Evolutionary conservation across 2,797 vertebrate genomes (phyloP), one percentile per base, ranked within the genome.

Genomic region (Gymnoscopelus braueri): DNA sequence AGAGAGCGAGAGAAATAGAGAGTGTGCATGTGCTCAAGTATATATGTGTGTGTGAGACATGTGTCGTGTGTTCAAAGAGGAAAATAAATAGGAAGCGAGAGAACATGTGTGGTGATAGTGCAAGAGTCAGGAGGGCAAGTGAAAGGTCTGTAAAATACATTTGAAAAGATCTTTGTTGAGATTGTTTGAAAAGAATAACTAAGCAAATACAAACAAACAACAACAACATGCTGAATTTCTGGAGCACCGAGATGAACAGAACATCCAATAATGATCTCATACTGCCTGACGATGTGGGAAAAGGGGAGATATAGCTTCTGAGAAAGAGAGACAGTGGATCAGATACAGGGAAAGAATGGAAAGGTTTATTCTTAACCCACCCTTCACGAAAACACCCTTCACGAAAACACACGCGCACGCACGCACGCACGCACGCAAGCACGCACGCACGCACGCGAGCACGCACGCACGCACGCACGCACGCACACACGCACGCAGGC

Each of bases 241-340:
- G 79, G 73, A 88, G 87, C 71, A 15, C 67, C 72, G 75, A 74
- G 32, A 68, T 19, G 60, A 88, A 60, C 65, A 79, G 73, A 78
- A 78, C 77, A 82, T 85, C 84, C 78, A 71, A 84, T 87, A 82
- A 86, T 79, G 86, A 82, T 84, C 82, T 86, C 47, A 86, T 83
- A 63, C 56, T 54, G 60, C 60, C 29, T 69, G 69, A 47, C 60
- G 54, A 53, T 50, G n/a, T 35, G 39, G 39, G 9, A 2, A 39
- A 76, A 55, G 60, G 66, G 60, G 60, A 9, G 71, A 63, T 63
- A 56, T 10, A 15, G 53, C 13, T 49, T 13, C 48, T 53, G 57
- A 52, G 64, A 58, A 35, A 53, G 49, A 14, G 58, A 23, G 15
- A 24, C 9, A 11, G 58, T 10, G 52, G 19, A 23, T 5, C 48